Percentiles rank a stretch among this genome's conserved stretches.
Evolutionary conservation across 2,888 invertebrate genomes (phyloP).

Genomic region (Mechanitis messenoides): DNA sequence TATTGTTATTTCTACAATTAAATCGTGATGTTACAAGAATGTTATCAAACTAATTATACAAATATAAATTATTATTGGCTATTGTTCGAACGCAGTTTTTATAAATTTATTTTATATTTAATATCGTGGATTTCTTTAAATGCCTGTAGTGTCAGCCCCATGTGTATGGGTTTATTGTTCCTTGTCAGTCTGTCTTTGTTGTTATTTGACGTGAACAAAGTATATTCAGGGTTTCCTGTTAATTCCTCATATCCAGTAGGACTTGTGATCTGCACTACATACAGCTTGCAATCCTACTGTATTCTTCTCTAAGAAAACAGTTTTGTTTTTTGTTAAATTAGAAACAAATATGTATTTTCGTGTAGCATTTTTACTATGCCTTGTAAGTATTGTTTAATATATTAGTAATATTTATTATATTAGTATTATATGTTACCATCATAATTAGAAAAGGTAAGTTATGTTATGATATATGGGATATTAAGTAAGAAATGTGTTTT

Average conservation of each 20-base stretch:
- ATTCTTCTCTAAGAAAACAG: background rate
- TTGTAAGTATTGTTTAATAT: constrained; percentile 45
- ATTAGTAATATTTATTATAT: too few species aligned
- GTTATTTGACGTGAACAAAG: constrained; percentile 47
- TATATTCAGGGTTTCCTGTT: constrained; percentile 58
- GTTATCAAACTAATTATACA: too few species aligned
- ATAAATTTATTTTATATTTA: background rate
- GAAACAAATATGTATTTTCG: constrained; percentile 45
- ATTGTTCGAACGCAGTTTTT: background rate
- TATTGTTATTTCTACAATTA: too few species aligned
- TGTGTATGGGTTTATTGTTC: constrained; percentile 11
- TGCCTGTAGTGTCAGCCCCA: constrained; percentile 15
- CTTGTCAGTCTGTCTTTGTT: constrained; percentile 20
- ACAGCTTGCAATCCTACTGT: background rate
- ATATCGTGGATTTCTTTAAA: background rate
- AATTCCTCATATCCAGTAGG: constrained; percentile 44
- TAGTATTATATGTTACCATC: too few species aligned
- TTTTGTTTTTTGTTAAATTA: background rate
- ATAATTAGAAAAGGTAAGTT: too few species aligned
- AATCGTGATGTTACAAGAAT: too few species aligned
- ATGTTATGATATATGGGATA: too few species aligned
- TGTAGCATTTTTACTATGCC: constrained; percentile 40
- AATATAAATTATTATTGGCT: too few species aligned
- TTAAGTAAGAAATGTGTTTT: too few species aligned
- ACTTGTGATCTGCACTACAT: constrained; percentile 29